phyloP scores from a whole-genome alignment of 2,113 vertebrate genomes.

The Camelus bactrianus region DNA sequence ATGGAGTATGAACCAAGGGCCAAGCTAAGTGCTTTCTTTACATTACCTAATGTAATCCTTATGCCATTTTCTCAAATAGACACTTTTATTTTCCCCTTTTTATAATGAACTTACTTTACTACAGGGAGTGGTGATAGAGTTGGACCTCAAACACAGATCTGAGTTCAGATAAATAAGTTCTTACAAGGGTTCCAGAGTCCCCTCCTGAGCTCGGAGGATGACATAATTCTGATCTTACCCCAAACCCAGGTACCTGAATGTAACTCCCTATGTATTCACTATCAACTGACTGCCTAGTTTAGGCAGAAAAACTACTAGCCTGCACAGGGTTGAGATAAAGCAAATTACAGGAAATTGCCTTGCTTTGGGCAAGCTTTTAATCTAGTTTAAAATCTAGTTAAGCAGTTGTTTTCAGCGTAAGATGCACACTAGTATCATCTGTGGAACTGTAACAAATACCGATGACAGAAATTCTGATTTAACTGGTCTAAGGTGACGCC shows the following conservation, averaged over 20 bases:
- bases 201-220: neutral
- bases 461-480: slow-evolving; percentile 45
- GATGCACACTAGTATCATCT: neutral
- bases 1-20: neutral
- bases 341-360: neutral
- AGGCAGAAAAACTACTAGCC: slow-evolving; percentile 14
- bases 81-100: slow-evolving; percentile 16
- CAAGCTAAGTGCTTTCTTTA: neutral
- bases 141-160: neutral
- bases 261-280: neutral
- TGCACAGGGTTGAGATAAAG: neutral
- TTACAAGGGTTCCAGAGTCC: neutral
- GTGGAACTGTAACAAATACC: neutral
- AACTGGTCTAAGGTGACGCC: neutral
- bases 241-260: neutral
- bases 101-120: slow-evolving; percentile 26
- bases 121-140: neutral
- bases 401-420: neutral
- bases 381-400: neutral
- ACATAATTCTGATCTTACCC: neutral
- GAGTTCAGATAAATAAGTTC: neutral
- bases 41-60: neutral
- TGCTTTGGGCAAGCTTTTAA: neutral
- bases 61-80: neutral
- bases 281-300: neutral